phyloP scores from a whole-genome alignment of 2,797 vertebrate genomes.

The Rhinophrynus dorsalis region DNA sequence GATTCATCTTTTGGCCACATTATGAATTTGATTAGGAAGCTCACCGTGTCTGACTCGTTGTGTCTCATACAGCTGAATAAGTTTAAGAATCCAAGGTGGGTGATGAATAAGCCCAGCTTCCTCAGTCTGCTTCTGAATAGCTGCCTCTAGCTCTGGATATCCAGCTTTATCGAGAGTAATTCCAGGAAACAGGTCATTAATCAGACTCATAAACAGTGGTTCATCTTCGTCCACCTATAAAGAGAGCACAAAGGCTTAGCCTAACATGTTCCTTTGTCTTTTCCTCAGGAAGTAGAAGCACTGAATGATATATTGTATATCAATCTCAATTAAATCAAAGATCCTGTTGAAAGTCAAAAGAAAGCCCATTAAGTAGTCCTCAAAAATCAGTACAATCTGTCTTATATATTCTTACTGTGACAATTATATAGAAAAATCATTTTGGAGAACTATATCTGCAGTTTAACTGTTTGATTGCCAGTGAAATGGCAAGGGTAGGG shows the following conservation, averaged over 20 bases:
- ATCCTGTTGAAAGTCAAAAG: background rate
- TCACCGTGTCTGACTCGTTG: conserved; percentile 81
- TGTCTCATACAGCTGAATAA: conserved; percentile 84
- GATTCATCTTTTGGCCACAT: background rate
- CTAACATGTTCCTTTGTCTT: background rate
- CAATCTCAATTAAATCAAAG: background rate
- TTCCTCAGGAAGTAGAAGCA: too few species aligned
- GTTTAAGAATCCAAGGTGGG: conserved; percentile 80
- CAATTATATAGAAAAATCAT: too few species aligned
- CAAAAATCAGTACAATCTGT: background rate
- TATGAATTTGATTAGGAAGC: conserved; percentile 44
- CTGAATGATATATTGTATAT: background rate
- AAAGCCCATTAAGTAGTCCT: background rate
- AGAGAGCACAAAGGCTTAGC: conserved; percentile 20
- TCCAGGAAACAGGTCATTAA: conserved; percentile 73
- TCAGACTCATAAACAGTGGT: conserved; percentile 76
- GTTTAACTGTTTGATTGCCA: too few species aligned
- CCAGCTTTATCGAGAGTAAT: conserved; percentile 72
- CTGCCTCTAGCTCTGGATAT: conserved; percentile 77
- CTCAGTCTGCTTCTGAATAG: conserved; percentile 72
- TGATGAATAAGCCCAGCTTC: conserved; percentile 76
- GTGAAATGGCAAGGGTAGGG: too few species aligned
- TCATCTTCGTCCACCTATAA: conserved; percentile 75
- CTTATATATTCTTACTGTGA: too few species aligned
- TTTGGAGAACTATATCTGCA: too few species aligned